These are phyloP conservation scores for Struthio camelus DNA, from an alignment of 2,113 vertebrate species.

Conservation along the genomic window DNA sequence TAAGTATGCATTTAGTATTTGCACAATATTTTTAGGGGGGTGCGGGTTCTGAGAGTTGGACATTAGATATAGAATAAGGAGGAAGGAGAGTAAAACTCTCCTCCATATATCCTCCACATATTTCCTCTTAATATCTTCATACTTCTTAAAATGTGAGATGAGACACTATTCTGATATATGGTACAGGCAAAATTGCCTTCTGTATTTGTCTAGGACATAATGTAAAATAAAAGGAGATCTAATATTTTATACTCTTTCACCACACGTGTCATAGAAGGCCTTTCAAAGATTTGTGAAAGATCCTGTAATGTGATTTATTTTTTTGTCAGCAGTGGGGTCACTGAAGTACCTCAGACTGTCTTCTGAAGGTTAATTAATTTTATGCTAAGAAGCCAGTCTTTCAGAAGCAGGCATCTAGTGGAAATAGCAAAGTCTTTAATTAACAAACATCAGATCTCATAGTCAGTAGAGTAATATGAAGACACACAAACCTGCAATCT, in stretches of 20 bases:
- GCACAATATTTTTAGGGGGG: background rate
- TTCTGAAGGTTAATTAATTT: constrained; percentile 67
- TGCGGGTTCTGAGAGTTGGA: background rate
- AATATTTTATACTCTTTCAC: constrained; percentile 15
- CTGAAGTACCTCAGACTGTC: background rate
- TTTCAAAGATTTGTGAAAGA: constrained; percentile 28
- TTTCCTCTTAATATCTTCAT: background rate
- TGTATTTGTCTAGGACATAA: background rate
- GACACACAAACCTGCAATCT: constrained; percentile 1
- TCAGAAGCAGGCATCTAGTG: constrained; percentile 29
- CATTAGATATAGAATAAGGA: background rate
- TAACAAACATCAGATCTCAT: constrained; percentile 37
- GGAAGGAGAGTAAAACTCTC: background rate
- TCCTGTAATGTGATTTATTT: background rate
- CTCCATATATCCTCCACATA: background rate
- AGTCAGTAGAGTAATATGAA: background rate
- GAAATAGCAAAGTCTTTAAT: constrained; percentile 52
- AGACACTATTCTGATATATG: background rate
- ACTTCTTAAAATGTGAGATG: background rate
- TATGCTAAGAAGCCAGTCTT: constrained; percentile 50
- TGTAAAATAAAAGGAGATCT: background rate
- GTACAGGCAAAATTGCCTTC: constrained; percentile 15
- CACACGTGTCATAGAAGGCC: background rate
- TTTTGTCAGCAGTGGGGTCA: background rate
- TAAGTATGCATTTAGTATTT: background rate